phyloP scores from a whole-genome alignment of 2,797 vertebrate genomes.

The Valencia hispanica region DNA sequence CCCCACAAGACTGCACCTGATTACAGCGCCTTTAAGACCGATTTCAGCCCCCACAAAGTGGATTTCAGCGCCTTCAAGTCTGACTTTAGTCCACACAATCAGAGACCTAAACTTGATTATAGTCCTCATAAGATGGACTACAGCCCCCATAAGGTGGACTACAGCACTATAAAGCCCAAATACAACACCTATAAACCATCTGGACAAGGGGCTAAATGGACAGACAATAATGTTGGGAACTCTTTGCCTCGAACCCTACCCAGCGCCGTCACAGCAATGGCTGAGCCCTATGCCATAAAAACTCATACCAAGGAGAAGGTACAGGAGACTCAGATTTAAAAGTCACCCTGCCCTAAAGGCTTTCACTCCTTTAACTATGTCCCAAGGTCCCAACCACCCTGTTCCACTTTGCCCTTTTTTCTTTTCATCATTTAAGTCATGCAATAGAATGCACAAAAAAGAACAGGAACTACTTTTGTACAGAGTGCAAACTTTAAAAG shows the following conservation, averaged over 20 bases:
- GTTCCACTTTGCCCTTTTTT: conserved; percentile 26
- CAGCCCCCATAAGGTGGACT: conserved; percentile 77
- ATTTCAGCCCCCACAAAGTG: conserved; percentile 77
- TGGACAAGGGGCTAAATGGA: conserved; percentile 93
- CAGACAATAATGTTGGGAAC: conserved; percentile 95
- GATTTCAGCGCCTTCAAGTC: conserved; percentile 81
- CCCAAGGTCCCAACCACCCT: conserved; percentile 32
- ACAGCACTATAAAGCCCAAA: conserved; percentile 84
- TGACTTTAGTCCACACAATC: conserved; percentile 79
- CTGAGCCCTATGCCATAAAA: conserved; percentile 93
- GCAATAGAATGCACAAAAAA: conserved; percentile 95
- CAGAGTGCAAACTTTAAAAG: conserved; percentile 88
- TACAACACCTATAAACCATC: conserved; percentile 93
- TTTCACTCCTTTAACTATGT: conserved; percentile 28
- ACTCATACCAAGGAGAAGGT: conserved; percentile 98
- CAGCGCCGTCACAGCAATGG: conserved; percentile 84
- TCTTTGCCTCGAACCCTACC: conserved; percentile 92
- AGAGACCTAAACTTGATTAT: conserved; percentile 81
- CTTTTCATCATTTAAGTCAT: conserved; percentile 83
- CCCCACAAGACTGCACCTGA: conserved; percentile 72
- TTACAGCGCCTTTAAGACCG: conserved; percentile 75
- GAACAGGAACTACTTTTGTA: conserved; percentile 93
- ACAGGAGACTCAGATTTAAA: conserved; percentile 98
- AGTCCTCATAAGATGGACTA: conserved; percentile 79
- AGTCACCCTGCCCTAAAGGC: conserved; percentile 38